These are phyloP conservation scores for Cephalopachus bancanus DNA, from an alignment of 2,797 vertebrate species.

Conservation along the genomic window DNA sequence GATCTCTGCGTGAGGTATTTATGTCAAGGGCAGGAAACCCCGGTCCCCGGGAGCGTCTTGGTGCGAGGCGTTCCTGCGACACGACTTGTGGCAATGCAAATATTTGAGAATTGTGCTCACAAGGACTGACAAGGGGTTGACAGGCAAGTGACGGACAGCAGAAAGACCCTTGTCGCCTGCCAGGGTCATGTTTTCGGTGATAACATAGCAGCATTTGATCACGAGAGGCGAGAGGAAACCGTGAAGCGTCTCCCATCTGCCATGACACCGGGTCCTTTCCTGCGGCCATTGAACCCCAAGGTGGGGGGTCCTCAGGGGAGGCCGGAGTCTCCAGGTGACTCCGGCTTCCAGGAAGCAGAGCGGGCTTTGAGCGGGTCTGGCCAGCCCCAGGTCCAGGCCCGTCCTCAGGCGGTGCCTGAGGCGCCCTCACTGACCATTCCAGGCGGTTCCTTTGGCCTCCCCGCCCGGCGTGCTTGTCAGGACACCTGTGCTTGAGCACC, in stretches of 20 bases:
- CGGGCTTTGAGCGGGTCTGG: background rate
- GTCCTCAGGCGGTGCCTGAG: background rate
- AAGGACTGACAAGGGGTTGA: conserved; percentile 55
- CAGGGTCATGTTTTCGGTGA: background rate
- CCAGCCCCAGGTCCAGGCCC: background rate
- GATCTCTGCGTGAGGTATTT: conserved; percentile 65
- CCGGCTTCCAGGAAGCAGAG: background rate
- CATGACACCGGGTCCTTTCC: conserved; percentile 15
- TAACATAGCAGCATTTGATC: background rate
- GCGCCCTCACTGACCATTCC: accelerated
- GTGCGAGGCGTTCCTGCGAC: conserved; percentile 49
- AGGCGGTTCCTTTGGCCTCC: background rate
- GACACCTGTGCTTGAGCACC: background rate
- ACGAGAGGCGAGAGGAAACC: conserved; percentile 52
- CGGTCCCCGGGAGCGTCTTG: background rate
- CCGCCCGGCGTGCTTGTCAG: background rate
- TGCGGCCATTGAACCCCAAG: conserved; percentile 54
- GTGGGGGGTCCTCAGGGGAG: conserved; percentile 38
- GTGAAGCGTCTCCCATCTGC: conserved; percentile 28
- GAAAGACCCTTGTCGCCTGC: background rate
- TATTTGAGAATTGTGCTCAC: conserved; percentile 67
- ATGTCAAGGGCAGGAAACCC: conserved; percentile 35
- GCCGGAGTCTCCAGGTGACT: background rate
- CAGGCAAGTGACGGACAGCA: conserved; percentile 17
- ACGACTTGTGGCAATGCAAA: conserved; percentile 55